Evolutionary conservation across 2,797 vertebrate genomes (phyloP).

Genomic region (Lepilemur ruficaudatus): DNA sequence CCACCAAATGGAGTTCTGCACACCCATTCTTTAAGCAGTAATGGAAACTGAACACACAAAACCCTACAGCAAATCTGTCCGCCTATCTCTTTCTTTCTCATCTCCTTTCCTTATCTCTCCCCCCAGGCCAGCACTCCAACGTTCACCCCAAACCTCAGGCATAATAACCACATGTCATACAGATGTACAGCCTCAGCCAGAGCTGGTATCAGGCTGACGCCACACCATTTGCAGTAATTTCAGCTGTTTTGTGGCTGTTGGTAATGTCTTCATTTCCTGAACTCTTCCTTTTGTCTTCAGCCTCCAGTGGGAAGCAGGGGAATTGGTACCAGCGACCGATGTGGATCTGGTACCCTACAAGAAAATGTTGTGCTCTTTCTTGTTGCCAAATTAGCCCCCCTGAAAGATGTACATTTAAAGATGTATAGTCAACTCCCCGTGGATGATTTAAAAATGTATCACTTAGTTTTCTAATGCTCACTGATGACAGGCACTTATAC

Average conservation of each 20-base stretch:
- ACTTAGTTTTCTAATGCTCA: conserved; percentile 48
- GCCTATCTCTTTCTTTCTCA: conserved; percentile 55
- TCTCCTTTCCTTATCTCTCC: conserved; percentile 20
- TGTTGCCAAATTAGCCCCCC: conserved; percentile 25
- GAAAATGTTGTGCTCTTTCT: neutral
- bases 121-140: neutral
- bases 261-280: conserved; percentile 15
- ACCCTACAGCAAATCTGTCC: conserved; percentile 55
- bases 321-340: neutral
- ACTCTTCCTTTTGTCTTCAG: conserved; percentile 49
- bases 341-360: neutral
- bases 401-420: conserved; percentile 44
- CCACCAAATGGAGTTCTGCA: conserved; percentile 19
- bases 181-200: conserved; percentile 23
- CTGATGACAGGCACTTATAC: neutral
- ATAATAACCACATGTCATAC: conserved; percentile 35
- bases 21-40: conserved; percentile 13
- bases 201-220: neutral
- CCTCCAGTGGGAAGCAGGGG: conserved; percentile 30
- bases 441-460: conserved; percentile 7
- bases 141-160: conserved; percentile 56
- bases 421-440: neutral
- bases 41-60: conserved; percentile 66
- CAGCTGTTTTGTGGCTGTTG: conserved; percentile 30
- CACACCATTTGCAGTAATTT: neutral